Evolutionary conservation across 2,797 vertebrate genomes (phyloP).

Genomic region (Antrozous pallidus): DNA sequence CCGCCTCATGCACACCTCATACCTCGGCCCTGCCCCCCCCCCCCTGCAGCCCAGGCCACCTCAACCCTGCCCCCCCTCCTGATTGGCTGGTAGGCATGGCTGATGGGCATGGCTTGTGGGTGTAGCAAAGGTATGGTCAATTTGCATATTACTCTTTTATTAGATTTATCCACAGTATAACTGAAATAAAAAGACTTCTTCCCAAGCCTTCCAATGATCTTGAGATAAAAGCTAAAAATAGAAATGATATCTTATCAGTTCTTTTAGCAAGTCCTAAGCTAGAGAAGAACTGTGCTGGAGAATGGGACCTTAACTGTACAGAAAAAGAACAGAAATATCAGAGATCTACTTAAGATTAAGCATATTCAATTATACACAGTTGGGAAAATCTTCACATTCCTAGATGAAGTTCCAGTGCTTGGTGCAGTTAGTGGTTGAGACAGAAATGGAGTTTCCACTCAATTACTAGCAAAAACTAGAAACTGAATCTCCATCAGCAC

Average conservation of each 20-base stretch:
- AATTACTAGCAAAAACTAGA: background rate
- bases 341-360: constrained; percentile 9
- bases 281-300: background rate
- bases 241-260: background rate
- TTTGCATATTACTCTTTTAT: too few species aligned
- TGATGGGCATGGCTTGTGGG: too few species aligned
- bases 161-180: background rate
- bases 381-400: background rate
- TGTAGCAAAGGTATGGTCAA: too few species aligned
- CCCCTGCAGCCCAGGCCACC: too few species aligned
- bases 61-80: too few species aligned
- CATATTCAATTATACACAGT: background rate
- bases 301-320: background rate
- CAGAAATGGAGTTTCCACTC: background rate
- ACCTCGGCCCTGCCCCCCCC: too few species aligned
- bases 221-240: constrained; percentile 32
- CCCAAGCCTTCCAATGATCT: background rate
- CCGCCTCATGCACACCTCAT: too few species aligned
- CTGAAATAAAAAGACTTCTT: background rate
- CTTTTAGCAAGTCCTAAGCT: background rate
- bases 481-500: background rate
- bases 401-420: background rate
- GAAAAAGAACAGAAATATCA: background rate
- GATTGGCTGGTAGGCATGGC: too few species aligned
- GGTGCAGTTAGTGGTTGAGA: background rate